Base-by-base conservation (phyloP, 2,113 vertebrate genomes). In the Tachycineta bicolor region DNA sequence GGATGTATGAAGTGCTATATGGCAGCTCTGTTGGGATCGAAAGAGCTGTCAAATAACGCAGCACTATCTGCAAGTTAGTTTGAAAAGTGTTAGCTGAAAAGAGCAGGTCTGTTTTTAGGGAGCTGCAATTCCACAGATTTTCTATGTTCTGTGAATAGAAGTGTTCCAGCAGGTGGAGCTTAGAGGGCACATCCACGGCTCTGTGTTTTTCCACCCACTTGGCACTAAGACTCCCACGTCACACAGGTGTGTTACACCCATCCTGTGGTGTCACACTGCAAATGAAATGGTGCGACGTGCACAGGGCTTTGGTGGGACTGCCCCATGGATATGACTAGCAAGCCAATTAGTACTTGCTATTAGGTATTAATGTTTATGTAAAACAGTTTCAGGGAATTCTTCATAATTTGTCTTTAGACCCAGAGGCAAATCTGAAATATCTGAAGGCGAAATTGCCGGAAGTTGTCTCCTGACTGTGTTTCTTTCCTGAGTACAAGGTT, bases 371-470 rank as follows among this genome's bases (percentile, higher is more conserved):
- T 71, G 34, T 86, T 64, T 39, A 37, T 64, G 49, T 83, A 24
- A 50, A 60, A 29, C 6, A 18, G 5, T 58, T 95, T 34, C 41
- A 78, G 63, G 20, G 12, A 68, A 15, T 73, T 91, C 28, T 73
- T 89, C 33, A 33, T 56, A 62, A 55, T 87, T 78, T 87, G 8
- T 43, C 26, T 92, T 55, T 69, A 77, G 25, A 71, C 39, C 6
- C 50, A 50, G 50, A 89, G 53, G 34, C 79, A 76, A 68, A 79
- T 46, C 41, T 68, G 67, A 65, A 70, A 26, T 53, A 44, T 9
- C 44, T 0, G 0, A 84, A 65, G 25, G 41, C 0, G 0, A 82
- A 85, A 62, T 6, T 2, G 7, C 31, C 4, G 3, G 16, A 82
- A 26, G 12, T 55, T 49, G 50, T 29, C 41, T 58, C 11, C 55